phyloP scores from a whole-genome alignment of 2,888 invertebrate species.

The Heliconius ethilla region DNA sequence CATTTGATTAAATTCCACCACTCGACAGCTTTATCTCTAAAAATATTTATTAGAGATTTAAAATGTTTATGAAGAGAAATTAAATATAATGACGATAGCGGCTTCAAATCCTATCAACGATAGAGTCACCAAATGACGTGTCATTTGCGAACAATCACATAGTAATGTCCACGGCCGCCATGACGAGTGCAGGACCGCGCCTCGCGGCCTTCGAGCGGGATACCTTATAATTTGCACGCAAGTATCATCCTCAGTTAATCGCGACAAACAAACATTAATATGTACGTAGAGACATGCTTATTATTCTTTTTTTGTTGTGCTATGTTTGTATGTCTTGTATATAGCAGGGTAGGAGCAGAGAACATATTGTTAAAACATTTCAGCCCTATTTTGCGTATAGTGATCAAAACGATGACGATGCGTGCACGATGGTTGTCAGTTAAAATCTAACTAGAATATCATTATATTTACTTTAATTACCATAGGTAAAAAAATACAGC shows the following conservation, averaged over 20 bases:
- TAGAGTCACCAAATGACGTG: background rate
- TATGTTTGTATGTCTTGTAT: no score
- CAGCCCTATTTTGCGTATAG: no score
- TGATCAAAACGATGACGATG: no score
- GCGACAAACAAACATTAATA: constrained; percentile 27
- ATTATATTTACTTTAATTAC: no score
- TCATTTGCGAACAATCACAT: constrained; percentile 5
- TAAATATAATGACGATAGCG: background rate
- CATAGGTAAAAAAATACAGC: no score
- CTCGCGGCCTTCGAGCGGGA: constrained; percentile 30
- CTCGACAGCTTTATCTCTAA: no score
- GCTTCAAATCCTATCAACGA: background rate
- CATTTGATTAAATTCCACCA: no score
- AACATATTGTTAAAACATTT: no score
- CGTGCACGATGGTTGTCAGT: no score
- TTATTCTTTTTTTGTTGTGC: background rate
- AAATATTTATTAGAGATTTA: background rate
- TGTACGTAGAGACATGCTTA: background rate
- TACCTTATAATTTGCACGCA: constrained; percentile 44
- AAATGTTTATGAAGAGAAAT: background rate
- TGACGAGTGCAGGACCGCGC: constrained; percentile 14
- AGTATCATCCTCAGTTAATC: background rate
- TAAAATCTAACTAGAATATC: no score
- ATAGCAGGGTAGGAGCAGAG: no score
- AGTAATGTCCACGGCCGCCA: constrained; percentile 14